Evolutionary conservation across 2,113 vertebrate genomes (phyloP).

Genomic region (Oryctolagus cuniculus): DNA sequence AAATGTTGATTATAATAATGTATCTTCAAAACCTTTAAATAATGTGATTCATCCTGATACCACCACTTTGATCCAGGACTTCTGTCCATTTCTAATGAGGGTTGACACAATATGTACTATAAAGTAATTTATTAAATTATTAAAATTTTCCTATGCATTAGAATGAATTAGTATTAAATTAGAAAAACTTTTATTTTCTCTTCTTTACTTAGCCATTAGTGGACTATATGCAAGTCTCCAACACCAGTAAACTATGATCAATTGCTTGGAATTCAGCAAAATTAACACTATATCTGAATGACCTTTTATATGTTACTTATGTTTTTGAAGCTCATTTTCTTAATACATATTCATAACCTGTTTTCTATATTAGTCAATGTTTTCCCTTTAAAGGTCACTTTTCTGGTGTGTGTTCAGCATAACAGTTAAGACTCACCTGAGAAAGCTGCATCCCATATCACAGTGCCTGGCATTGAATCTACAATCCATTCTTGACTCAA

Average conservation of each 20-base stretch:
- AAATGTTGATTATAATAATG: not conserved
- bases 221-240: not conserved
- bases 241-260: constrained; percentile 45
- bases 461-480: too few relatives aligned
- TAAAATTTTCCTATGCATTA: constrained; percentile 80
- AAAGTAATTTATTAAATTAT: constrained; percentile 81
- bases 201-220: constrained; percentile 62
- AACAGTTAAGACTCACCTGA: not conserved
- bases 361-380: not conserved
- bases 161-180: constrained; percentile 78
- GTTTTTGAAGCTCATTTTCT: constrained; percentile 71
- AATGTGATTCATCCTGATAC: constrained; percentile 71
- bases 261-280: constrained; percentile 68
- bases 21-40: constrained; percentile 67
- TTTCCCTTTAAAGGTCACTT: constrained; percentile 36
- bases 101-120: constrained; percentile 77
- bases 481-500: too few relatives aligned
- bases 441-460: too few relatives aligned
- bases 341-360: constrained; percentile 51
- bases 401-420: not conserved
- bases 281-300: constrained; percentile 57
- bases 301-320: constrained; percentile 57
- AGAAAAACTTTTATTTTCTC: constrained; percentile 78
- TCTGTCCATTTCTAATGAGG: constrained; percentile 83
- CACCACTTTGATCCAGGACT: constrained; percentile 58